phyloP scores from a whole-genome alignment of 2,113 vertebrate genomes.

The Stomatorhinus ivindoensis region DNA sequence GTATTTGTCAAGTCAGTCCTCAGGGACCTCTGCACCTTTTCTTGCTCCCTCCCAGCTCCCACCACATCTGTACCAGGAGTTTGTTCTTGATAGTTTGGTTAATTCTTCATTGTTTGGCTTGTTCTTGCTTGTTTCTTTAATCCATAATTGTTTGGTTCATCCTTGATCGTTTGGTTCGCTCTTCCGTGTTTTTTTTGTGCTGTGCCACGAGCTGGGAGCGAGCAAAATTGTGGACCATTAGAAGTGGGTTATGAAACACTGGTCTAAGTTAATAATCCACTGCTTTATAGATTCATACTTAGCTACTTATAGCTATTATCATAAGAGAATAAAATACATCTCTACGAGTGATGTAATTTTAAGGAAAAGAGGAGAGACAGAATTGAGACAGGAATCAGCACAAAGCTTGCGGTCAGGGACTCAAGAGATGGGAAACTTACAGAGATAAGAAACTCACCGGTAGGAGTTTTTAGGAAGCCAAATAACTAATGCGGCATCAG shows the following conservation, averaged over 20 bases:
- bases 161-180: background rate
- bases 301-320: background rate
- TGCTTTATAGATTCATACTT: background rate
- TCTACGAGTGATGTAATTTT: background rate
- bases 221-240: background rate
- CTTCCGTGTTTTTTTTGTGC: background rate
- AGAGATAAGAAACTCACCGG: background rate
- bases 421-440: background rate
- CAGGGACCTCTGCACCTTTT: background rate
- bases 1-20: background rate
- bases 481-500: background rate
- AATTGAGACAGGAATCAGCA: background rate
- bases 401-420: background rate
- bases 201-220: background rate
- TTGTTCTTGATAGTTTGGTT: background rate
- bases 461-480: background rate
- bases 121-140: background rate
- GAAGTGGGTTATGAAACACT: background rate
- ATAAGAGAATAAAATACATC: background rate
- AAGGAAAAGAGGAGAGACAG: background rate
- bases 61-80: background rate
- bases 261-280: background rate
- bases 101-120: background rate
- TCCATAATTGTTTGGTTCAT: background rate
- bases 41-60: background rate